phyloP scores from a whole-genome alignment of 2,888 invertebrate genomes.

The Leucozona laternaria region DNA sequence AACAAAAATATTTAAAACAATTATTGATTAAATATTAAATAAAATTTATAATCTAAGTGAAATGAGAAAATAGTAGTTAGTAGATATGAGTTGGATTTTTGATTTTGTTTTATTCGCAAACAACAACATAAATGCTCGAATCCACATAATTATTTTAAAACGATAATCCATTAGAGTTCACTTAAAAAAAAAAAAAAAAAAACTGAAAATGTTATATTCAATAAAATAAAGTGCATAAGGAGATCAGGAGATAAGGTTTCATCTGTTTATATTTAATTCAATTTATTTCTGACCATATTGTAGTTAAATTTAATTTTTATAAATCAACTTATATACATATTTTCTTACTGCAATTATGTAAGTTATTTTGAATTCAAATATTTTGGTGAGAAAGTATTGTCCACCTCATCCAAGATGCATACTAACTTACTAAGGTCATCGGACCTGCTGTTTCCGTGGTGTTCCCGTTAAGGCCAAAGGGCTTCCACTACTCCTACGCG shows the following conservation, averaged over 20 bases:
- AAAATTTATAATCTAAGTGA: slow-evolving; percentile 78
- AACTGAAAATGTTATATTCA: slow-evolving; percentile 6
- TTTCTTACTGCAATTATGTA: too few species aligned
- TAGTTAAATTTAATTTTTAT: not conserved
- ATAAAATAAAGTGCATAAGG: slow-evolving; percentile 29
- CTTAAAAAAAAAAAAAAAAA: slow-evolving; percentile 27
- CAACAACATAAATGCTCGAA: slow-evolving; percentile 23
- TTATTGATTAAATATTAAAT: slow-evolving; percentile 74
- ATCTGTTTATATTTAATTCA: not conserved
- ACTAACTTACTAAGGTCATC: too few species aligned
- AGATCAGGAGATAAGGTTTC: slow-evolving; percentile 2
- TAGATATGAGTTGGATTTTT: slow-evolving; percentile 59
- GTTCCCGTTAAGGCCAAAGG: too few species aligned
- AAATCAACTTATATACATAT: not conserved
- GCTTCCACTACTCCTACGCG: too few species aligned
- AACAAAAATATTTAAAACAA: slow-evolving; percentile 72
- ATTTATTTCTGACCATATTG: not conserved
- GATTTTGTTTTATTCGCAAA: slow-evolving; percentile 28
- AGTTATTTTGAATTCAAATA: too few species aligned
- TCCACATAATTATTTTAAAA: slow-evolving; percentile 36
- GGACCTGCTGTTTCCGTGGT: too few species aligned
- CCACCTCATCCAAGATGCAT: too few species aligned
- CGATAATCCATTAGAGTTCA: slow-evolving; percentile 43
- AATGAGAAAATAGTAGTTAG: slow-evolving; percentile 79
- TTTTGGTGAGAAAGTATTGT: too few species aligned